phyloP scores from a whole-genome alignment of 2,113 vertebrate genomes.

The Miniopterus natalensis region DNA sequence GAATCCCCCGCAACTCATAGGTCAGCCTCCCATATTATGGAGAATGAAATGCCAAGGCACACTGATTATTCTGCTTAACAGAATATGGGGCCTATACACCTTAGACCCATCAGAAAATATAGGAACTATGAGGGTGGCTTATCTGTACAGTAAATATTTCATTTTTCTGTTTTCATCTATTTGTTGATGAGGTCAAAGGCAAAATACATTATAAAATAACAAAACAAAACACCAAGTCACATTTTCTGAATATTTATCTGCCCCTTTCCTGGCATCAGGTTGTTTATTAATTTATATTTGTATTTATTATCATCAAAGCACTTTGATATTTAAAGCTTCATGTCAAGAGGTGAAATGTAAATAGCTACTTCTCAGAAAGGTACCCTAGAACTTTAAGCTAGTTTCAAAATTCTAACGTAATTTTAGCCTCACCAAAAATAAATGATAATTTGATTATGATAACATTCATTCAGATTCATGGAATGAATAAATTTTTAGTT shows the following conservation, averaged over 20 bases:
- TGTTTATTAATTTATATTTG: constrained; percentile 83
- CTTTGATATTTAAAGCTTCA: constrained; percentile 80
- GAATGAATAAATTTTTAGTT: background rate
- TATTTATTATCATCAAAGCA: constrained; percentile 85
- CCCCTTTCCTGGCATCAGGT: constrained; percentile 63
- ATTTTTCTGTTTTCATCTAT: constrained; percentile 73
- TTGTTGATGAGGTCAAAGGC: constrained; percentile 74
- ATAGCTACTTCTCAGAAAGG: constrained; percentile 75
- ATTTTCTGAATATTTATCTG: constrained; percentile 69
- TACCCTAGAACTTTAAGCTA: constrained; percentile 56
- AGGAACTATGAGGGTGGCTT: constrained; percentile 27
- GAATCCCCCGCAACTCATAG: background rate
- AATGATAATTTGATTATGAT: background rate
- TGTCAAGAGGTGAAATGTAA: constrained; percentile 70
- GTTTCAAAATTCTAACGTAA: background rate
- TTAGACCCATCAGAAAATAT: background rate
- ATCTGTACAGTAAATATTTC: constrained; percentile 69
- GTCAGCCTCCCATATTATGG: background rate
- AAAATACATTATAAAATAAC: constrained; percentile 78
- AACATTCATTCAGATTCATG: background rate
- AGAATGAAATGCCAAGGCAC: constrained; percentile 32
- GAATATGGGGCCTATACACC: background rate
- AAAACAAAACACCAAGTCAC: constrained; percentile 66
- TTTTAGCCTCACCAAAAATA: background rate
- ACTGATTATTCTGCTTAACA: background rate